Conservation (phyloP, 2,797 vertebrate genomes). For the Peromyscus eremicus region DNA sequence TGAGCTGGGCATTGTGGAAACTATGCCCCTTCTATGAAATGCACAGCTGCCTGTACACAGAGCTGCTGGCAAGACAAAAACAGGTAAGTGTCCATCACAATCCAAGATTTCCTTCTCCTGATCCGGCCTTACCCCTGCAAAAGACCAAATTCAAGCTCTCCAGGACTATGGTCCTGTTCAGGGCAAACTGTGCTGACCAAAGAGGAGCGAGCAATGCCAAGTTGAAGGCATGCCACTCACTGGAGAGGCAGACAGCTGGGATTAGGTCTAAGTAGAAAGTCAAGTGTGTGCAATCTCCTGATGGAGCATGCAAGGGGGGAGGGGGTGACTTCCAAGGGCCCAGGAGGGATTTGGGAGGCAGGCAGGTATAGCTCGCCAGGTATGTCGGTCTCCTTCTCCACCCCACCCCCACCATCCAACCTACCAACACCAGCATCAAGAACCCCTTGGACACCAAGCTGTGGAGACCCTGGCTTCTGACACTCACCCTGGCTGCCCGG, state of each 20-base stretch:
- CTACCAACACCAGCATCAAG: accelerated
- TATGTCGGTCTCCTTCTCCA: slow-evolving; percentile 5
- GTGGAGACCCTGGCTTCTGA: neutral
- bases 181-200: neutral
- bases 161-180: neutral
- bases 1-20: neutral
- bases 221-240: slow-evolving; percentile 20
- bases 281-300: slow-evolving; percentile 54
- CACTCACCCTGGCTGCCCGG: slow-evolving; percentile 96
- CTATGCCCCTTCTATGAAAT: neutral
- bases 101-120: neutral
- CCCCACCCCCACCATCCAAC: neutral
- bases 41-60: neutral
- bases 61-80: neutral
- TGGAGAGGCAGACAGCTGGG: slow-evolving; percentile 35
- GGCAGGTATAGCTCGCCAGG: neutral
- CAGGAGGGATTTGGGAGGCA: neutral
- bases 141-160: slow-evolving; percentile 1
- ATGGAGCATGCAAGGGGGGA: neutral
- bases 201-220: neutral
- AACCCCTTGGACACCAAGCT: neutral
- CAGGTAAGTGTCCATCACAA: neutral
- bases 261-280: slow-evolving; percentile 64
- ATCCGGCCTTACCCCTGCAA: neutral
- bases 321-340: neutral